These are phyloP conservation scores for Columba livia DNA, from an alignment of 2,113 vertebrate genomes.

Conservation along the genomic window DNA sequence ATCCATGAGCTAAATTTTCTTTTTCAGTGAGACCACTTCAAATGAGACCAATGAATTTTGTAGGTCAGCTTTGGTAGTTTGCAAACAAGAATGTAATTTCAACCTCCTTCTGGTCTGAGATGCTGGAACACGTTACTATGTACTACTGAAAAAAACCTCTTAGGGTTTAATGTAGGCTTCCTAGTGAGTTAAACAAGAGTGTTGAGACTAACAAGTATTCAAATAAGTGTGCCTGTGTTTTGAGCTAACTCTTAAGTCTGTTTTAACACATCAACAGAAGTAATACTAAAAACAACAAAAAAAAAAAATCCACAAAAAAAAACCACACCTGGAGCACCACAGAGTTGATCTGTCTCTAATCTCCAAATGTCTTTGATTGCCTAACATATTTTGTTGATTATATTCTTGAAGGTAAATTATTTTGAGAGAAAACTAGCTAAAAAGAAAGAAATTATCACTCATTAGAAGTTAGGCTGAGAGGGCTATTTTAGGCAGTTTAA, in stretches of 20 bases:
- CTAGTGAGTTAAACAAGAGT: background rate
- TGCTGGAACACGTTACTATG: background rate
- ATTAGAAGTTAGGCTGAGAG: background rate
- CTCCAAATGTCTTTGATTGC: background rate
- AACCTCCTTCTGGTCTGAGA: background rate
- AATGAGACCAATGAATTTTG: background rate
- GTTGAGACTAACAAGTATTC: conserved; percentile 14
- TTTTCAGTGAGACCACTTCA: background rate
- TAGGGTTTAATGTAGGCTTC: background rate
- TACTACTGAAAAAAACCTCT: conserved; percentile 19
- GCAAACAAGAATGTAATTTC: background rate
- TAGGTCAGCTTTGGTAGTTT: background rate
- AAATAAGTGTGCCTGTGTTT: conserved; percentile 32
- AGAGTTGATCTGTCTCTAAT: background rate
- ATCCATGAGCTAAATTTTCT: background rate
- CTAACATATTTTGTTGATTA: background rate
- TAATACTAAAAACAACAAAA: background rate
- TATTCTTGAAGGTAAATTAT: conserved; percentile 8
- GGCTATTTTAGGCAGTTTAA: conserved; percentile 29
- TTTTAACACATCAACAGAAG: background rate
- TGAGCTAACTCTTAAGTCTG: background rate
- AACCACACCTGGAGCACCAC: background rate
- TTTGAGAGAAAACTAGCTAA: background rate
- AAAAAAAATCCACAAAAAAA: background rate
- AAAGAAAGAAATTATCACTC: background rate